Conservation (phyloP, 2,888 invertebrate species). For the Pollenia labialis region DNA sequence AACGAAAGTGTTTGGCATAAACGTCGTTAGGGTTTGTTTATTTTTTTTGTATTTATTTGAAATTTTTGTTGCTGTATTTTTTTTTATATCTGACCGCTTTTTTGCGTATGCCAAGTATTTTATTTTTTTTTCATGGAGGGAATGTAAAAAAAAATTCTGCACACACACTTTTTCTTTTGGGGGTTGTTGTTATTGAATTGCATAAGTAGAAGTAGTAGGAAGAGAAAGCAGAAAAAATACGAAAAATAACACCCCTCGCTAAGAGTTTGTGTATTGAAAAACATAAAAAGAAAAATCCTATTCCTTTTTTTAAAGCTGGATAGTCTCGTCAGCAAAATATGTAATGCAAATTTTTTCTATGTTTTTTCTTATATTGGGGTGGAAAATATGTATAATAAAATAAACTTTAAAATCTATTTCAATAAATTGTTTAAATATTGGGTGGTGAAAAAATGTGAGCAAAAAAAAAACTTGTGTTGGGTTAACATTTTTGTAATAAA, state of each 20-base stretch:
- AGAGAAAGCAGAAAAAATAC: constrained; percentile 31
- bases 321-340: constrained; percentile 70
- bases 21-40: constrained; percentile 47
- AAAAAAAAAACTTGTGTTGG: no score
- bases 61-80: constrained; percentile 42
- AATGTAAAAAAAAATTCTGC: constrained; percentile 59
- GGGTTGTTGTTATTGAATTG: constrained; percentile 53
- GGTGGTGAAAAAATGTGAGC: background rate
- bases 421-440: constrained; percentile 37
- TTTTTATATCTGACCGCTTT: constrained; percentile 58
- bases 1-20: background rate
- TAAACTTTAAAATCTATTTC: constrained; percentile 44
- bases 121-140: constrained; percentile 17
- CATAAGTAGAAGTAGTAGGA: constrained; percentile 12
- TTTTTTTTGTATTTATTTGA: constrained; percentile 45
- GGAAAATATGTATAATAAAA: constrained; percentile 45
- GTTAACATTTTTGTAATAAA: no score
- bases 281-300: constrained; percentile 28
- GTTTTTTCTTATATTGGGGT: constrained; percentile 41
- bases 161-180: constrained; percentile 42
- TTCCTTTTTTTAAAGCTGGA: constrained; percentile 40
- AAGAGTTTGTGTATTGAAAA: background rate
- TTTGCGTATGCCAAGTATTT: constrained; percentile 66
- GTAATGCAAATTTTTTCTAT: constrained; percentile 68
- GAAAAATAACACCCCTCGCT: constrained; percentile 53